Base-by-base conservation (phyloP, 2,888 invertebrate genomes). In the Lacanobia oleracea region DNA sequence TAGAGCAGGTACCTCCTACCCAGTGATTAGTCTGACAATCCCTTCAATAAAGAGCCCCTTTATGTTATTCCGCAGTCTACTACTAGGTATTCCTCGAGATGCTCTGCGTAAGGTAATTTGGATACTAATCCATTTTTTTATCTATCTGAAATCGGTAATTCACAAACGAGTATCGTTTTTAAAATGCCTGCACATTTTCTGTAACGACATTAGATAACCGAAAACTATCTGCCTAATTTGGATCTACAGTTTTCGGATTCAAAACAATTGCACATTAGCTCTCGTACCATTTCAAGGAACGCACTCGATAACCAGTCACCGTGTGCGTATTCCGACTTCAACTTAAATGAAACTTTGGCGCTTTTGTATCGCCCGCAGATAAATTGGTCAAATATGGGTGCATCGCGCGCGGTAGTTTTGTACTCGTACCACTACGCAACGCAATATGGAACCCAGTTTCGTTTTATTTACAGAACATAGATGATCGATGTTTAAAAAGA, bases 361-460 rank as follows among this genome's bases (percentile, higher is more conserved):
- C 16, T 45, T 61, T 62, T 37, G 48, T 48, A 27, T 8, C 14
- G 27, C 70, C 14, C 56, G 71, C 48, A 63, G 54, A 18, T 56
- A 21, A 33, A 23, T 57, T 72, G 12, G 33, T 40, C 40, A 59
- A 64, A 65, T 50, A 63, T 6, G 18, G 33, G 23, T 12, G 43
- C 33, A 33, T 33, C 33, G 33, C 33, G 33, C 33, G 33, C 33
- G 33, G 7, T 18, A 54, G 21, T 21, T 62, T 72, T 57, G 23
- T 27, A 27, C 27, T 27, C 27, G 27, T 66, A 40, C 40, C 67
- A 40, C 40, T 9, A 18, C 9, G 9, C 23, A 70, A 27, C 3
- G 16, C 23, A 56, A 27, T 37, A 66, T 37, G 14, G 6, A 64
- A 9, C 12, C 1, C 14, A 21, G 14, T 18, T 40, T 62, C n/a